A percentile compares a stretch with the other conserved stretches of the same genome.
These are phyloP conservation scores for Lytechinus variegatus DNA, from an alignment of 35 echinoderm and acorn worm species.

Conservation along the genomic window DNA sequence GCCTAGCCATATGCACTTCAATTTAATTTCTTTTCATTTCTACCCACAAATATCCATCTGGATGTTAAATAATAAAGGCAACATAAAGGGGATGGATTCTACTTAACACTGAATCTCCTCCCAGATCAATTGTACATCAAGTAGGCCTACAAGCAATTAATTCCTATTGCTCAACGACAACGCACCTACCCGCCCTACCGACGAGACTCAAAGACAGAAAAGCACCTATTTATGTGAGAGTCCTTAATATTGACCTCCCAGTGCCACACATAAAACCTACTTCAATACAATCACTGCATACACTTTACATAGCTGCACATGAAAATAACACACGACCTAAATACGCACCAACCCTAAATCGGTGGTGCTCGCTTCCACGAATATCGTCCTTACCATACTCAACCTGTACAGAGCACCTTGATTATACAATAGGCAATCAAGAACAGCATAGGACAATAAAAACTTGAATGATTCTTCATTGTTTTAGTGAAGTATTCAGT, in stretches of 20 bases:
- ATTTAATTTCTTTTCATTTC: background rate
- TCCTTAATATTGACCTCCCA: slow-evolving; percentile 25
- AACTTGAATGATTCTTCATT: background rate
- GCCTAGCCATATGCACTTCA: background rate
- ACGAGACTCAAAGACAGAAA: background rate
- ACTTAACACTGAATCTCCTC: background rate
- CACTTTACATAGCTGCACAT: slow-evolving; percentile 42
- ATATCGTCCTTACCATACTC: background rate
- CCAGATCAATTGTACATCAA: background rate
- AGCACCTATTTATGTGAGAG: slow-evolving; percentile 32
- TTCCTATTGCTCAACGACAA: background rate
- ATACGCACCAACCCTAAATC: slow-evolving; percentile 10
- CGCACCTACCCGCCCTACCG: background rate
- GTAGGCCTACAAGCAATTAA: slow-evolving; percentile 1
- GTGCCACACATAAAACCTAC: slow-evolving; percentile 10
- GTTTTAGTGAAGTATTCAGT: background rate
- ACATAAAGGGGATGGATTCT: background rate
- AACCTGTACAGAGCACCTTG: background rate
- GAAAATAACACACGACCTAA: slow-evolving; percentile 12
- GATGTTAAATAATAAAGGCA: background rate
- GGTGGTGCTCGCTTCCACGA: background rate
- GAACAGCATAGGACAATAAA: background rate
- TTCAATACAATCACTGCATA: slow-evolving; percentile 29
- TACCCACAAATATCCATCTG: background rate
- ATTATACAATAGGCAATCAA: background rate